A percentile compares a stretch with the other conserved stretches of the same genome.
Conservation (phyloP, 2,113 vertebrate genomes). For the Cavia aperea region DNA sequence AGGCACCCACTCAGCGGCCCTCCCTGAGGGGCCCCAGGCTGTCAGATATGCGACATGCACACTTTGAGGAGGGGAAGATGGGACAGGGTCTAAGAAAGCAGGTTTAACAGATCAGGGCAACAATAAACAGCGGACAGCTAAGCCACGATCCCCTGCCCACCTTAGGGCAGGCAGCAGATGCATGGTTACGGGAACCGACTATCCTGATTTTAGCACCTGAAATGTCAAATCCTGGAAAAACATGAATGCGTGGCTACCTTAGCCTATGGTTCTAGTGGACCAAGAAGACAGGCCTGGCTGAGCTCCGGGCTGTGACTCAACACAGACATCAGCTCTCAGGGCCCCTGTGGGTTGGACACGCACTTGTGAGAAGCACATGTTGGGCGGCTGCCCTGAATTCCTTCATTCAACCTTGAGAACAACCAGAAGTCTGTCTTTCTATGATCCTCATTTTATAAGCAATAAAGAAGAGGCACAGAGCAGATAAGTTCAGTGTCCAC, state of each 20-base stretch:
- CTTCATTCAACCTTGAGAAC: accelerated
- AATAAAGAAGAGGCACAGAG: accelerated
- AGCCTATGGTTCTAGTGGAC: background rate
- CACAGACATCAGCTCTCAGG: accelerated
- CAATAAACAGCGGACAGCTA: accelerated
- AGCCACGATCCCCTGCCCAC: accelerated
- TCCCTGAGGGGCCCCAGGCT: accelerated
- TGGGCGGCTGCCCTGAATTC: accelerated
- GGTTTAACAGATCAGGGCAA: too few relatives aligned
- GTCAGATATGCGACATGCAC: background rate
- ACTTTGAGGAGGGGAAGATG: too few relatives aligned
- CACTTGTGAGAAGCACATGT: accelerated
- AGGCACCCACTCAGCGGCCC: accelerated
- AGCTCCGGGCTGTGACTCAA: too few relatives aligned
- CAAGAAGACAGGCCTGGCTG: background rate
- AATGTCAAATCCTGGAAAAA: accelerated
- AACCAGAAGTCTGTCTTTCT: accelerated
- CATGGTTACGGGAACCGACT: accelerated
- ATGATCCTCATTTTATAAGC: accelerated
- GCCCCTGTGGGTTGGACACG: accelerated
- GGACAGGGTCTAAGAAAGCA: accelerated
- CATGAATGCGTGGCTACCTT: accelerated
- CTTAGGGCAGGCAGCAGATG: background rate
- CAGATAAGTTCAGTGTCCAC: accelerated
- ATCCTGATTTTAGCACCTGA: accelerated